These are phyloP conservation scores for Taeniopygia guttata DNA, from an alignment of 2,797 vertebrate species.

Conservation along the genomic window DNA sequence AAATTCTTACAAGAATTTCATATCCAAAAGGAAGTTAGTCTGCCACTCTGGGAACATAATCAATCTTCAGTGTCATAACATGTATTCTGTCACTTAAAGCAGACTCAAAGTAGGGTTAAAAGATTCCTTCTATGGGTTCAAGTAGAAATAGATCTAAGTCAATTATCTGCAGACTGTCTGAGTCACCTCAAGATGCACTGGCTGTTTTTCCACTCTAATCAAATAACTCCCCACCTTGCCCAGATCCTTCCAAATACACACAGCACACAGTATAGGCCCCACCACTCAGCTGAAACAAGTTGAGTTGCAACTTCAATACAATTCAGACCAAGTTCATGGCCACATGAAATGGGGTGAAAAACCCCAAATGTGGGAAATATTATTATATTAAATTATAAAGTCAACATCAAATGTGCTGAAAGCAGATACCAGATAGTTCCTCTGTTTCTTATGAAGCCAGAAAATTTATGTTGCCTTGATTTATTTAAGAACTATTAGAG, in stretches of 20 bases:
- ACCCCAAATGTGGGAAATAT: background rate
- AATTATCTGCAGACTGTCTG: background rate
- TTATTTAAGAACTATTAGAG: background rate
- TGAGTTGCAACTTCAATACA: background rate
- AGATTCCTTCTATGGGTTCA: background rate
- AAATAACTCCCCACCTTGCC: background rate
- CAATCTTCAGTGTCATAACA: background rate
- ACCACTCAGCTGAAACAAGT: background rate
- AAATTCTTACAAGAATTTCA: background rate
- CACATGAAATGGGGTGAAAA: background rate
- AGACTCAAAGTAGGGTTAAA: background rate
- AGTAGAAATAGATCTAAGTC: background rate
- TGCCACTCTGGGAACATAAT: background rate
- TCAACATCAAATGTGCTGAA: background rate
- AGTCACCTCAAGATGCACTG: background rate
- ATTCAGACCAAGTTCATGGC: background rate
- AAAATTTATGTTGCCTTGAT: background rate
- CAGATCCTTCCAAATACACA: background rate
- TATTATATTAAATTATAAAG: background rate
- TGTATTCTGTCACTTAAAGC: background rate
- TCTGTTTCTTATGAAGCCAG: background rate
- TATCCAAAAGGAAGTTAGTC: background rate
- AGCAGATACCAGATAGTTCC: background rate
- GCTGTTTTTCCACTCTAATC: background rate
- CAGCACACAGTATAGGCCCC: background rate